phyloP scores from a whole-genome alignment of 2,113 vertebrate species.

The Numida meleagris region DNA sequence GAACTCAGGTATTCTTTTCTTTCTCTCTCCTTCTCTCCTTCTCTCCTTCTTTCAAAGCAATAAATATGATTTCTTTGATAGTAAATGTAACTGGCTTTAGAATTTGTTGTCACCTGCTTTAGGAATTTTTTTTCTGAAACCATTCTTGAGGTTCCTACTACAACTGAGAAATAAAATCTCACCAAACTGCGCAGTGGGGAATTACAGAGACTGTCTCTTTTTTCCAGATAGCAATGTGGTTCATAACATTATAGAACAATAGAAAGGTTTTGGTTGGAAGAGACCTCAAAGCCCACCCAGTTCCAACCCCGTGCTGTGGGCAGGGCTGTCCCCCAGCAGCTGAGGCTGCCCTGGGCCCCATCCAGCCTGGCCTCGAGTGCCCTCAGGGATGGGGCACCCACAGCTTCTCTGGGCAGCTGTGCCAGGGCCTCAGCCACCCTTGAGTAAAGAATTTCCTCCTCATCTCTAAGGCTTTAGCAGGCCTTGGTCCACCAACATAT shows the following conservation, averaged over 20 bases:
- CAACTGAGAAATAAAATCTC: background rate
- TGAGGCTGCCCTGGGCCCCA: background rate
- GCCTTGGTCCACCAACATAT: background rate
- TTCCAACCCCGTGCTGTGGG: background rate
- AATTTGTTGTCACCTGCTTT: background rate
- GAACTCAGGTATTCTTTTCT: conserved; percentile 82
- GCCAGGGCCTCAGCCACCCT: background rate
- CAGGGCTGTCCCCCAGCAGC: too few relatives aligned
- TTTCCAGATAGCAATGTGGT: background rate
- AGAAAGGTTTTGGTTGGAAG: background rate
- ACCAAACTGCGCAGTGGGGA: background rate
- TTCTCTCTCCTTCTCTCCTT: too few relatives aligned
- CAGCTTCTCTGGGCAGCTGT: background rate
- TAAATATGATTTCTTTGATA: background rate
- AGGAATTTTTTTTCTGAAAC: background rate
- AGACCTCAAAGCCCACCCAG: background rate
- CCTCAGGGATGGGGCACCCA: background rate
- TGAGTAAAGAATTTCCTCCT: background rate
- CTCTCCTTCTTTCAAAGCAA: background rate
- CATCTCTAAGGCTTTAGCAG: background rate
- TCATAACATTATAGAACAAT: background rate
- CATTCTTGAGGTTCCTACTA: background rate
- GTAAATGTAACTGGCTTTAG: background rate
- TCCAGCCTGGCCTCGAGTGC: background rate
- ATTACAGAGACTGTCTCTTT: background rate